Percentiles rank a stretch among this genome's conserved stretches.
These are phyloP conservation scores for Orbicella faveolata DNA, from an alignment of 64 coral and sea anemone species.

Conservation along the genomic window DNA sequence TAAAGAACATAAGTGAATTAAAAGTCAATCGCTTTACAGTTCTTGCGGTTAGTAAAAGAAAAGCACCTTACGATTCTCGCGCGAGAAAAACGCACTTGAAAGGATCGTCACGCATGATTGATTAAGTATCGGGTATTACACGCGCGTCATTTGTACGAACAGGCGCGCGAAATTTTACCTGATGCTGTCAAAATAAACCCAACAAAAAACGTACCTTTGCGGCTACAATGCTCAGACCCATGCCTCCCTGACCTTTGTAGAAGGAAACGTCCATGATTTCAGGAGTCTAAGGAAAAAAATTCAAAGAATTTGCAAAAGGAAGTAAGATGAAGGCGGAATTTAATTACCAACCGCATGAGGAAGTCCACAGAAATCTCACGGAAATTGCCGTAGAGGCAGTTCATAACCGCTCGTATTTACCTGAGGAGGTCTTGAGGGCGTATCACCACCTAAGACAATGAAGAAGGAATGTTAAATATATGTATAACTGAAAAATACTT, in stretches of 20 bases:
- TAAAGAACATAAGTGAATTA: slow-evolving; percentile 17
- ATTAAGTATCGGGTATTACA: no score
- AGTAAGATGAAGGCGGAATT: background rate
- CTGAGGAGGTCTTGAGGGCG: background rate
- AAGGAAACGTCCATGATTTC: slow-evolving; percentile 85
- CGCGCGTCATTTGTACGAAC: no score
- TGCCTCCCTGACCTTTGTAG: slow-evolving; percentile 94
- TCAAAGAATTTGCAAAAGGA: background rate
- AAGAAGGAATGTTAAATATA: background rate
- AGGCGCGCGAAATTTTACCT: background rate
- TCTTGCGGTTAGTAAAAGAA: background rate
- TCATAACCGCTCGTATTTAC: background rate
- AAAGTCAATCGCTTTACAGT: background rate
- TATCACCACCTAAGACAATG: background rate
- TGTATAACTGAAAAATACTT: background rate
- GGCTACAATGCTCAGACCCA: slow-evolving; percentile 98
- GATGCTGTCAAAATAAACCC: background rate
- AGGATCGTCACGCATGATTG: no score
- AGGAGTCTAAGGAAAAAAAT: slow-evolving; percentile 13
- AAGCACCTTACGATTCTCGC: no score
- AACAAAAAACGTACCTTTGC: slow-evolving; percentile 70
- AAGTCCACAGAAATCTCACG: background rate
- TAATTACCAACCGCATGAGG: background rate
- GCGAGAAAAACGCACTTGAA: no score
- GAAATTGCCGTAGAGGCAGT: background rate